phyloP scores from a whole-genome alignment of 2,797 vertebrate species.

The Erethizon dorsatum region DNA sequence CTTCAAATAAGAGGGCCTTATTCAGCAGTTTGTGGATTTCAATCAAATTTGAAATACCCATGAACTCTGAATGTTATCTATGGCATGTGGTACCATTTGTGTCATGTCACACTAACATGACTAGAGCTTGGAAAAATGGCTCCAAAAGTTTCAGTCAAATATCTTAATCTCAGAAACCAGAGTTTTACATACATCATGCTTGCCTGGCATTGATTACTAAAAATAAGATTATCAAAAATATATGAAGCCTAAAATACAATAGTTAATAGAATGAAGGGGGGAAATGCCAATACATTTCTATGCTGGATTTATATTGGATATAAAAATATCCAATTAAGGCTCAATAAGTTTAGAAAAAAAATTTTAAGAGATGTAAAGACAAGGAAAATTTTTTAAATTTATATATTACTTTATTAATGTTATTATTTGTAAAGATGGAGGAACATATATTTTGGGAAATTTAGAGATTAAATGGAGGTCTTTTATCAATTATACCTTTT shows the following conservation, averaged over 20 bases:
- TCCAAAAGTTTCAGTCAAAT: background rate
- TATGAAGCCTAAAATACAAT: background rate
- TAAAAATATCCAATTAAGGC: background rate
- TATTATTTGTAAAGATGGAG: constrained; percentile 65
- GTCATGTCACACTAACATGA: background rate
- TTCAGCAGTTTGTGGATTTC: background rate
- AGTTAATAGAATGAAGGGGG: background rate
- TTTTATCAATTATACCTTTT: constrained; percentile 28
- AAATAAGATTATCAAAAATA: background rate
- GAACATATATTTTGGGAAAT: constrained; percentile 41
- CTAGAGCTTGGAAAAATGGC: background rate
- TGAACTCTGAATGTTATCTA: background rate
- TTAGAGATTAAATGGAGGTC: constrained; percentile 15
- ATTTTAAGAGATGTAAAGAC: background rate
- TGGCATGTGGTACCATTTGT: fast-evolving
- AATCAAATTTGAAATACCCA: background rate
- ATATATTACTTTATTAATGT: constrained; percentile 43
- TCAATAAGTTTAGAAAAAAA: background rate
- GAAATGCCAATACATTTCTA: background rate
- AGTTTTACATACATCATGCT: background rate
- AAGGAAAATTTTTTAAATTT: background rate
- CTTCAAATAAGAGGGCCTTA: background rate
- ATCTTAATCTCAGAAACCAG: background rate
- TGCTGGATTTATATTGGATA: background rate
- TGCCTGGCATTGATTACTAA: background rate